phyloP scores from a whole-genome alignment of 2,888 invertebrate species.

The Mellilla xanthometata region DNA sequence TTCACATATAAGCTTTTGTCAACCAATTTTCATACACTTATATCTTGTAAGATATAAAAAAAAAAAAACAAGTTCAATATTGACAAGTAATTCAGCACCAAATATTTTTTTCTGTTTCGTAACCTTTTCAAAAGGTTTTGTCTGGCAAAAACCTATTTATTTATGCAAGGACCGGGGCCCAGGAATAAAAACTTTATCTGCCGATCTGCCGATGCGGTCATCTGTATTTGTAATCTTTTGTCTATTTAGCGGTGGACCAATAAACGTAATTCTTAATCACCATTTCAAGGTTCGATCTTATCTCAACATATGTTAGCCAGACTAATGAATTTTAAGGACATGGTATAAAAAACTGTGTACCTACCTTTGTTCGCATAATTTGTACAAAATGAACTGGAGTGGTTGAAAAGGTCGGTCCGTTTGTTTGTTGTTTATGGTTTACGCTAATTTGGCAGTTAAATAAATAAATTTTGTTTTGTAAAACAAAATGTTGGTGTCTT shows the following conservation, averaged over 20 bases:
- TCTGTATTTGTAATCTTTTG: conserved; percentile 47
- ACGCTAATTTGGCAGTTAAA: conserved; percentile 27
- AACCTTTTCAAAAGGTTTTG: too few species aligned
- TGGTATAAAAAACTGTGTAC: conserved; percentile 39
- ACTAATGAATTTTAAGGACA: conserved; percentile 64
- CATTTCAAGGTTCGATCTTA: conserved; percentile 49
- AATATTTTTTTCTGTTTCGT: too few species aligned
- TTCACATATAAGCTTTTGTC: too few species aligned
- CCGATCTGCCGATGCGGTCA: conserved; percentile 44
- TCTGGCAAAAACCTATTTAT: conserved; percentile 1
- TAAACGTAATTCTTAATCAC: conserved; percentile 67
- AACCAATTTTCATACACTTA: too few species aligned
- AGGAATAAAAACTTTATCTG: background rate
- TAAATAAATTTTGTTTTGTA: too few species aligned
- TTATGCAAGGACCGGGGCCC: background rate
- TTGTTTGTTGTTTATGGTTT: conserved; percentile 31
- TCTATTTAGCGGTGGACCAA: conserved; percentile 38
- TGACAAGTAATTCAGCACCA: too few species aligned
- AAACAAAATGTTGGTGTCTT: too few species aligned
- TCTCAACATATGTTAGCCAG: conserved; percentile 71
- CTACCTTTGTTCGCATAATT: conserved; percentile 13
- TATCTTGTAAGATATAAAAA: too few species aligned
- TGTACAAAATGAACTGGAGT: background rate
- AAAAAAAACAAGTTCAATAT: too few species aligned
- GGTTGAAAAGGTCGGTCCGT: conserved; percentile 22